Base-by-base conservation (phyloP, 2,888 invertebrate genomes). In the Euclidia mi region DNA sequence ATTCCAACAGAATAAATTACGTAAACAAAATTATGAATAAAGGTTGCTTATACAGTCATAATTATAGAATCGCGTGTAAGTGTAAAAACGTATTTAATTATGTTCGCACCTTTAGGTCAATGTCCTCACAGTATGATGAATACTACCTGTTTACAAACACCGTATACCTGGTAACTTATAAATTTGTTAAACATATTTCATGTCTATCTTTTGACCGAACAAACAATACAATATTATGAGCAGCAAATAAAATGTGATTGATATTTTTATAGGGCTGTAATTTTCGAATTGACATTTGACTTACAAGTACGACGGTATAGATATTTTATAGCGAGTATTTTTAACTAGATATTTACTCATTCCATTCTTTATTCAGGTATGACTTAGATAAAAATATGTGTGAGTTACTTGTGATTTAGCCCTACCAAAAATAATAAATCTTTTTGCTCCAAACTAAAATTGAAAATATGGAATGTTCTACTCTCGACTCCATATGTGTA, bases 31-130 rank as follows among this genome's bases (percentile, higher is more conserved):
- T 68, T 61, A 60, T 56, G 58, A 58, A 42, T 37, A 45, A 70
- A 25, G 20, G 7, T 25, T 65, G 42, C 51, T 71, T 68, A 71
- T 59, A 52, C 56, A 44, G 48, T 73, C 62, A 67, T 78, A 78
- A 78, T 77, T 66, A 73, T 75, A 57, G 46, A 34, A 78, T 78
- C 59, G 79, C 78, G 78, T 78, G 78, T 42, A 45, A 40, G 50
- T 56, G 35, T 42, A 44, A 41, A 59, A 68, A 58, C 41, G 53
- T 53, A 61, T 65, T 65, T 71, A 71, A 61, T 64, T 69, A 61
- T 31, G 35, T 69, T 68, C 61, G 40, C 69, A 65, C 76, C 64
- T 65, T 25, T 14, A 10, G 29, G 53, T 57, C 51, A 62, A 46
- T 49, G 51, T 28, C 41, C 51, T 35, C n/a, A 42, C 32, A 14